Evolutionary conservation across 2,797 vertebrate species (phyloP), one percentile per base, ranked within the genome.

Genomic region (Aplochiton taeniatus): DNA sequence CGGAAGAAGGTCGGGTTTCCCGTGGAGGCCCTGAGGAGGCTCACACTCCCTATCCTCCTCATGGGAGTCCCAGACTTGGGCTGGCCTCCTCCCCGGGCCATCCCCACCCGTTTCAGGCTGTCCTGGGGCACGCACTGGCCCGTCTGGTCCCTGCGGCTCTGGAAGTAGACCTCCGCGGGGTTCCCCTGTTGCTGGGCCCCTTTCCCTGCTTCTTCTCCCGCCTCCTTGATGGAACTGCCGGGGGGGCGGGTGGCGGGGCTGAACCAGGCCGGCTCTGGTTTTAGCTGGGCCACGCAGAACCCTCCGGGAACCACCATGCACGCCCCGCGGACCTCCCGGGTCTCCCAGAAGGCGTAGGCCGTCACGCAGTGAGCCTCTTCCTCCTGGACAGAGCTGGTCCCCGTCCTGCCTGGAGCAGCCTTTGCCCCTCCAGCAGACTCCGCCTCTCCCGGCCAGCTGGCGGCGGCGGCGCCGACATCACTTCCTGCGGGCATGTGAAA

Each of bases 141-240:
- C 0, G 77, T 87, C 48, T 76, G 81, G 56, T 87, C 89, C 52
- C 79, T 74, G 19, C 86, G 85, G 72, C 90, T 91, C 70, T 90
- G 90, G 53, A 97, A 98, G 80, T 98, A 97, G 2, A 99, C 92
- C 72, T 98, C 95, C 80, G 95, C 95, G 0, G 92, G 82, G 52
- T 93, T 96, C 6, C 93, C 94, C 59, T 92, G 89, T 0, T 83
- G 62, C 12, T 84, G 82, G 4, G 76, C 82, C 61, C 19, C 66
- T 81, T 19, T 87, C 80, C 14, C 84, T 87, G 81, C 94, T 94
- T 1, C 89, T 82, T 63, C 94, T 94, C 0, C 92, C 88, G 13
- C 93, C 86, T 70, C 76, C 68, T 0, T 86, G 80, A 48, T 89
- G 90, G 94, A 94, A 0, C 92, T 89, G 14, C 92, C 86, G 70